Evolutionary conservation across 2,797 vertebrate genomes (phyloP), one percentile per base, ranked within the genome.

Genomic region (Rhinella marina): DNA sequence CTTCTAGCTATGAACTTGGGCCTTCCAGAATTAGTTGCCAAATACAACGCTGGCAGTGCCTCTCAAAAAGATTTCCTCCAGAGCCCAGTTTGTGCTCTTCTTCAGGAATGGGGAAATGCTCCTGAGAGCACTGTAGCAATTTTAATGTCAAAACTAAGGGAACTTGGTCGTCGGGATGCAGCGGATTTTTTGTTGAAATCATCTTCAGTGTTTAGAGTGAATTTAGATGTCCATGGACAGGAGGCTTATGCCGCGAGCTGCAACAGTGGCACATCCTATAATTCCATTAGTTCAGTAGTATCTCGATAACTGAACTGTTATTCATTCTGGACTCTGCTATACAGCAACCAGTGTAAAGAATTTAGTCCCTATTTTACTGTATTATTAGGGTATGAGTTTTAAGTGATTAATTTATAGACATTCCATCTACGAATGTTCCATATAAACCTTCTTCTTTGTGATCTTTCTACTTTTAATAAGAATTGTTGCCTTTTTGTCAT

Each of bases 1-100:
- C 97, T 99, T 93, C 95, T 99, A 70, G 98, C 98, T 91, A 99
- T 99, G 98, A 99, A 99, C 94, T 93, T 99, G 81, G 97, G 97
- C 90, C 97, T 99, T 84, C 96, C 96, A 0, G 97, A 99, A 19
- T 92, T 99, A 79, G 98, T 99, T 92, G 98, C 98, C 88, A 98
- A 97, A 90, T 95, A 98, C 90, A 97, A 98, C 91, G 94, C 92
- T 82, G 93, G 92, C 59, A 96, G 95, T 9, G 96, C 96, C 89
- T 90, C 92, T 62, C 92, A 94, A 41, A 94, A 92, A 88, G 91
- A 94, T 68, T 94, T 93, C 88, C 91, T 94, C 59, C 95, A 95
- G 23, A 99, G 98, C 94, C 98, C 98, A 0, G 96, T 97, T 0
- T 95, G 97, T 12, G 96, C 96, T n/a, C 94, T 99, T 92, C 94